Evolutionary conservation across 2,113 vertebrate genomes (phyloP), one percentile per base, ranked within the genome.

Genomic region (Malaclemys terrapin): DNA sequence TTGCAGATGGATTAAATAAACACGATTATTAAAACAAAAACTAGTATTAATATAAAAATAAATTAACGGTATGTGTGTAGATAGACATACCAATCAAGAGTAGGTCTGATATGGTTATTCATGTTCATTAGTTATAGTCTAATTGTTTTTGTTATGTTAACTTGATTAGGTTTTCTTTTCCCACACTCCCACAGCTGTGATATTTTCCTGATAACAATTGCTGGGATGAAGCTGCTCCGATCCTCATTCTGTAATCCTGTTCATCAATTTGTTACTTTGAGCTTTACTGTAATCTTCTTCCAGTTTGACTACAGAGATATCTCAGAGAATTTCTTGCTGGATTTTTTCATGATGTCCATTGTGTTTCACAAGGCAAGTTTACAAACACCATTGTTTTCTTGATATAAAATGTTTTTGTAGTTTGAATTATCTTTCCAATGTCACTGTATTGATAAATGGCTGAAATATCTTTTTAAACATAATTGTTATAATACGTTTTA

Each of bases 301-400:
- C 98, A 98, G 89, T 99, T 99, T n/a, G 99, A 99, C 98, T 99
- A 98, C 96, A 99, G 98, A n/a, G 98, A 96, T 13, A 96, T 99
- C 94, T 99, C 99, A 0, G 99, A 99, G 98, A 99, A 99, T 91
- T 99, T 99, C 97, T 98, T 99, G 95, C 97, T 99, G 93, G 99
- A 99, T 98, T 99, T 99, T 98, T 99, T 99, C 98, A 92, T 99
- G 96, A 99, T 99, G 98, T 99, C 99, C 89, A 99, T 99, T 20
- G 80, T 99, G 62, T 99, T 99, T 96, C 99, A 99, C 94, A 99
- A 99, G 99, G 99, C 98, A 98, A 98, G 98, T 97, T 24, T 56
- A 82, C 22, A 82, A 16, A 53, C 84, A 1, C 14, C 85, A 2
- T 57, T 24, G 50, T 65, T 80, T 90, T 27, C 53, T 93, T 3